phyloP scores from a whole-genome alignment of 2,113 vertebrate species.

The Craseonycteris thonglongyai region DNA sequence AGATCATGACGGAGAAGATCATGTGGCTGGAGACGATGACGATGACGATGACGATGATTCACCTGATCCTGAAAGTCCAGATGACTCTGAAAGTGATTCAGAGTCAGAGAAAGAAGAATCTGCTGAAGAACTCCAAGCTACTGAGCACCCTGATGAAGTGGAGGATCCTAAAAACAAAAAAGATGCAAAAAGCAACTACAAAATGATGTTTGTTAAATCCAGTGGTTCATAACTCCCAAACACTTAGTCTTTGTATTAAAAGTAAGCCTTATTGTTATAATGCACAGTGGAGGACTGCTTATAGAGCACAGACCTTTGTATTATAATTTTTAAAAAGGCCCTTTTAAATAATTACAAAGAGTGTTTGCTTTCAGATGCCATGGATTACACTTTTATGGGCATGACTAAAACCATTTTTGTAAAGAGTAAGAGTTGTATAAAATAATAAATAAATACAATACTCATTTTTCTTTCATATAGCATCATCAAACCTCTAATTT shows the following conservation, averaged over 20 bases:
- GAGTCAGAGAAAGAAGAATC: constrained; percentile 81
- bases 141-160: constrained; percentile 76
- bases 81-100: constrained; percentile 79
- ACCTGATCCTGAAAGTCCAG: constrained; percentile 79
- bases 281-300: constrained; percentile 85
- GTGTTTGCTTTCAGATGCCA: constrained; percentile 82
- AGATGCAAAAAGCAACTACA: constrained; percentile 85
- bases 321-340: constrained; percentile 84
- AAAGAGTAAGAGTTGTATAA: constrained; percentile 79
- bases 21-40: constrained; percentile 65
- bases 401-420: constrained; percentile 79
- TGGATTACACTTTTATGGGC: constrained; percentile 82
- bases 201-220: constrained; percentile 90
- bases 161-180: constrained; percentile 79
- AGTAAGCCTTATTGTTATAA: constrained; percentile 84
- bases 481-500: constrained; percentile 69
- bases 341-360: constrained; percentile 81
- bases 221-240: constrained; percentile 81
- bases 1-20: constrained; percentile 73
- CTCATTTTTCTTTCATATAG: constrained; percentile 74
- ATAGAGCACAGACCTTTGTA: constrained; percentile 84
- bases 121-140: constrained; percentile 75
- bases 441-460: constrained; percentile 80
- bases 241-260: constrained; percentile 79
- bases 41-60: constrained; percentile 71